Evolutionary conservation across 2,113 vertebrate species (phyloP).

Genomic region (Mus musculus): GRCm39 chrX:119021501-119022000

Average conservation of each 20-base stretch:
- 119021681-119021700: background rate
- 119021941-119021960: background rate
- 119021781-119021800: background rate
- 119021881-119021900: background rate
- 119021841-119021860: background rate
- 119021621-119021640: background rate
- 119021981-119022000: background rate
- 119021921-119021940: slow-evolving; percentile 15
- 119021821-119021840: background rate
- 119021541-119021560: background rate
- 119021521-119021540: background rate
- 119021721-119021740: slow-evolving; percentile 5
- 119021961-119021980: background rate
- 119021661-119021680: background rate
- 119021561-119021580: background rate
- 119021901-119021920: background rate
- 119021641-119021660: background rate
- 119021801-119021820: background rate
- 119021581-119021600: background rate
- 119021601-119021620: background rate
- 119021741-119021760: background rate
- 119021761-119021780: background rate
- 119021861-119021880: background rate
- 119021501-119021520: background rate
- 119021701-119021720: background rate